These are phyloP conservation scores for Eupithecia abbreviata DNA, from an alignment of 2,888 invertebrate genomes.

Conservation along the genomic window DNA sequence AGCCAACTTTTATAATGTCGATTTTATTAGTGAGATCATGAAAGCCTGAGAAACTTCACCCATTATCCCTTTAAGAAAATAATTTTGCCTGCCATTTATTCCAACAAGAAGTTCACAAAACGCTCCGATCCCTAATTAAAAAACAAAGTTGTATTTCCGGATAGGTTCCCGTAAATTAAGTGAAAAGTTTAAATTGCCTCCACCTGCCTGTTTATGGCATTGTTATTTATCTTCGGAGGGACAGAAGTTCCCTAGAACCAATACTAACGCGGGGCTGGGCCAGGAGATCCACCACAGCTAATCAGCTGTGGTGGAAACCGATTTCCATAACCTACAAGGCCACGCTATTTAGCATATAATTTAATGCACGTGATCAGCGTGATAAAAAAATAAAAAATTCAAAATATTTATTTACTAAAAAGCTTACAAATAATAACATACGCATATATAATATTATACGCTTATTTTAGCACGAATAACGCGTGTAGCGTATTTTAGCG, in stretches of 20 bases:
- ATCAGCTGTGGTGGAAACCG: no score
- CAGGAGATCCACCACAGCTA: neutral
- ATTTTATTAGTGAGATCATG: neutral
- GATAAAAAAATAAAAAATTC: no score
- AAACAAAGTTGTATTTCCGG: neutral
- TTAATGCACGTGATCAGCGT: no score
- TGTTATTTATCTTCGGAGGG: constrained; percentile 38
- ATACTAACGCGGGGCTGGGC: constrained; percentile 31
- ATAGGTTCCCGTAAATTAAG: constrained; percentile 29
- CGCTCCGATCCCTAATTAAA: neutral
- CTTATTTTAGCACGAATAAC: no score
- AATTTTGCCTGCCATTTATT: neutral
- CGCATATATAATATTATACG: no score
- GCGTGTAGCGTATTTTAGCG: no score
- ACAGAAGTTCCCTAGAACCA: constrained; percentile 31
- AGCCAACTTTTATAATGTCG: no score
- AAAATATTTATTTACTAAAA: no score
- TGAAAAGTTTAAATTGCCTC: constrained; percentile 44
- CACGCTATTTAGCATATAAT: no score
- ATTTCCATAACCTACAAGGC: no score
- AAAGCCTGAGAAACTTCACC: neutral
- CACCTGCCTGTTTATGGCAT: constrained; percentile 36
- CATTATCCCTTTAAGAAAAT: neutral
- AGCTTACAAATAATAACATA: no score
- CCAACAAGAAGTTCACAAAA: constrained; percentile 18